These are phyloP conservation scores for Xylota segnis DNA, from an alignment of 2,888 invertebrate genomes.

Conservation along the genomic window DNA sequence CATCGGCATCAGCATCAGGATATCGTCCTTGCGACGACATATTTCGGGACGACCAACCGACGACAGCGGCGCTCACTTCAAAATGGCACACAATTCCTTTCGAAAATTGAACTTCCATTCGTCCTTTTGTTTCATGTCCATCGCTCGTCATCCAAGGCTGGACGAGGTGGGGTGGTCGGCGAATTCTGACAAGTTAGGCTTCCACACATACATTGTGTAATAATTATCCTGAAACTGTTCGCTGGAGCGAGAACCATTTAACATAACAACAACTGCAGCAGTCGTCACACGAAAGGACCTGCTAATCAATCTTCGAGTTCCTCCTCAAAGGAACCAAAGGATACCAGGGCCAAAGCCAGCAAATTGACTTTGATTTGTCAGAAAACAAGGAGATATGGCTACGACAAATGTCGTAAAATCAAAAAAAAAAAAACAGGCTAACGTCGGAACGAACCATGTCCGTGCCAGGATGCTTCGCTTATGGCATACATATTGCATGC, in stretches of 20 bases:
- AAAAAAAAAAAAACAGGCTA: constrained; percentile 37
- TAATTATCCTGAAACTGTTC: background rate
- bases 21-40: background rate
- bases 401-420: constrained; percentile 15
- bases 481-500: constrained; percentile 15
- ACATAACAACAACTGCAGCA: constrained; percentile 9
- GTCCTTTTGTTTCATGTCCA: background rate
- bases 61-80: background rate
- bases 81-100: background rate
- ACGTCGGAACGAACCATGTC: constrained; percentile 2
- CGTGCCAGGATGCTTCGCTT: background rate
- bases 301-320: background rate
- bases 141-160: background rate
- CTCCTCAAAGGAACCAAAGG: background rate
- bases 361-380: constrained; percentile 39
- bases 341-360: background rate
- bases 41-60: background rate
- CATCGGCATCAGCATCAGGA: too few species aligned
- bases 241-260: background rate
- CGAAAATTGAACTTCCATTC: background rate
- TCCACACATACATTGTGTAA: background rate
- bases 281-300: background rate
- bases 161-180: background rate
- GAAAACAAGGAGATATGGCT: background rate
- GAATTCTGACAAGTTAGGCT: background rate